Evolutionary conservation across 1,140 invertebrate genomes (phyloP).

Genomic region (Drosophila sp.): DNA sequence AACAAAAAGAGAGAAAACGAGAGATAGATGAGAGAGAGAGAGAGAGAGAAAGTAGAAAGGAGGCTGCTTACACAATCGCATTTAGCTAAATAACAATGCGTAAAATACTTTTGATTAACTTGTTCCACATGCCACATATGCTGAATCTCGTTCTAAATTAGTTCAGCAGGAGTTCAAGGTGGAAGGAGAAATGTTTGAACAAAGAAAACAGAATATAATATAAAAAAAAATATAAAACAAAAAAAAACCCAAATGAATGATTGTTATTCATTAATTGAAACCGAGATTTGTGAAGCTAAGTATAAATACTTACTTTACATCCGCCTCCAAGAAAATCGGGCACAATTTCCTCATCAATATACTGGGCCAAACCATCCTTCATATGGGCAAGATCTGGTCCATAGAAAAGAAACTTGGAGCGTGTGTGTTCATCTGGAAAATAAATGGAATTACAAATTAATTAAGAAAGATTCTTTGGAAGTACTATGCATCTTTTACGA

Average conservation of each 20-base stretch:
- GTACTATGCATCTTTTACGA: too few relatives aligned
- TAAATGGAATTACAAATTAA: neutral
- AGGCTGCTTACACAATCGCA: conserved; percentile 82
- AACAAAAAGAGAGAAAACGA: conserved; percentile 16
- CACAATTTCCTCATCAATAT: conserved; percentile 93
- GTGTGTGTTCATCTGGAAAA: conserved; percentile 94
- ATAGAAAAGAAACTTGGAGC: conserved; percentile 97
- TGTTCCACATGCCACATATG: conserved; percentile 74
- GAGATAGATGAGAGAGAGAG: conserved; percentile 21
- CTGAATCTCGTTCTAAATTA: conserved; percentile 50
- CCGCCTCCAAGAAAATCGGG: conserved; percentile 96
- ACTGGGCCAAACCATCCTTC: conserved; percentile 92
- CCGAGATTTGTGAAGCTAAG: neutral
- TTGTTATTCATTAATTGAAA: conserved; percentile 13
- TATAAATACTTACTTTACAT: conserved; percentile 89
- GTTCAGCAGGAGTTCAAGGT: conserved; percentile 25
- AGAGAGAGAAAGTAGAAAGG: conserved; percentile 33
- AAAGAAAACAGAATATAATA: conserved; percentile 20
- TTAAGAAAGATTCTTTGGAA: neutral
- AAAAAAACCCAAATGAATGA: conserved; percentile 32
- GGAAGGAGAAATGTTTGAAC: conserved; percentile 35
- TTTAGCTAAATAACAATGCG: conserved; percentile 82
- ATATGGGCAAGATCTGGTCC: conserved; percentile 93
- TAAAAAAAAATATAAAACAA: conserved; percentile 47
- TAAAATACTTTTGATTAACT: conserved; percentile 77